Base-by-base conservation (phyloP, 2,797 vertebrate genomes). In the Falco biarmicus region DNA sequence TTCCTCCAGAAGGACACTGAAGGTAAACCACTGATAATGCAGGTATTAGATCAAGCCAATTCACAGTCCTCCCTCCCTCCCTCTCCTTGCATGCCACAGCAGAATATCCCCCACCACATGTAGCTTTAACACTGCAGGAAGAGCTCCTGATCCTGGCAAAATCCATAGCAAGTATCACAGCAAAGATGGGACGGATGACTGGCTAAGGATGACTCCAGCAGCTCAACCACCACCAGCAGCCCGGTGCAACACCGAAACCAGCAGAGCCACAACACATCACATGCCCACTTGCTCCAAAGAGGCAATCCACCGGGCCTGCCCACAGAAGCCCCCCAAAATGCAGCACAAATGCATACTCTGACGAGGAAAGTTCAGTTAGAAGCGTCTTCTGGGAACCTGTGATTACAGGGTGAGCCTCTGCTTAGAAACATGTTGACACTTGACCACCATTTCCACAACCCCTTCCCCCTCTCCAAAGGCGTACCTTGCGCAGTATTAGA, bases 1-100 rank as follows among this genome's bases (percentile, higher is more conserved):
- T 85, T 92, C 71, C 69, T 92, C 78, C 34, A 85, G 66, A 93
- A 96, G 92, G 93, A 93, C 93, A 68, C 24, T 61, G 87, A 96
- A 96, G 93, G 71, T 92, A 96, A 97, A 87, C 16, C 80, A 83
- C 91, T 71, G 91, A 71, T 80, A 82, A 95, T 28, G 81, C 78
- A 95, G 89, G 75, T 60, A 94, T 93, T 93, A 86, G 31, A 74
- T 59, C 47, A 76, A 76, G 65, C 13, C 60, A 53, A 41, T 79
- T 92, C 57, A 53, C 78, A 83, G 75, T 45, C 54, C n/a, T 84
- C 50, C 54, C n/a, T 84, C 54, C 73, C 91, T 90, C 75, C 60
- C 22, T 63, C 57, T 84, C 70, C 50, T 34, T 80, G 73, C 54
- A 75, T 13, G 9, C 54, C 84, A 89, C 75, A 80, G 90, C 54